These are phyloP conservation scores for Thamnophis sirtalis DNA, from an alignment of 2,113 vertebrate species.

Conservation along the genomic window DNA sequence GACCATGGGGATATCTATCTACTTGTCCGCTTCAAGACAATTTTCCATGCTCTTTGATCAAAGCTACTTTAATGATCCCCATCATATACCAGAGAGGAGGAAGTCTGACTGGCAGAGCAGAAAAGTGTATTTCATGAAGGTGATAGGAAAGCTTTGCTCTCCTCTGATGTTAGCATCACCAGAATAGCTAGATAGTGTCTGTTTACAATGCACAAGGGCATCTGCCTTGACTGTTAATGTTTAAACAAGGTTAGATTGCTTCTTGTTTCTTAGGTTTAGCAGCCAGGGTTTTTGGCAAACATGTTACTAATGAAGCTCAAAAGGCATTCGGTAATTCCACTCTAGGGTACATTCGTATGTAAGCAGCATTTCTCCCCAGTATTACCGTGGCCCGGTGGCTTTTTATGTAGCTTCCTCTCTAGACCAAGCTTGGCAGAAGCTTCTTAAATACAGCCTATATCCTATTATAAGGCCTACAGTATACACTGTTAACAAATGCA, in stretches of 20 bases:
- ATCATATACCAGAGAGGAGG: slow-evolving; percentile 20
- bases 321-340: background rate
- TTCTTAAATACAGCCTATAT: background rate
- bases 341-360: background rate
- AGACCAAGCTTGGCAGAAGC: background rate
- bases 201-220: background rate
- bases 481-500: background rate
- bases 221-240: background rate
- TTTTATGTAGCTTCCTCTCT: background rate
- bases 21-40: slow-evolving; percentile 25
- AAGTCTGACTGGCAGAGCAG: background rate
- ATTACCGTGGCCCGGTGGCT: background rate
- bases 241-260: slow-evolving; percentile 3
- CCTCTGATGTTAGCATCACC: background rate
- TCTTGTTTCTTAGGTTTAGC: background rate
- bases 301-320: background rate
- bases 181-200: background rate
- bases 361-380: background rate
- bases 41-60: slow-evolving; percentile 34
- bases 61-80: slow-evolving; percentile 31
- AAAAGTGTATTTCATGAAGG: slow-evolving; percentile 25
- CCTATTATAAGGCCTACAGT: background rate
- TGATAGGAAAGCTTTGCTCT: slow-evolving; percentile 19
- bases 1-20: slow-evolving; percentile 12
- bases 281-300: background rate